These are phyloP conservation scores for Elephas maximus DNA, from an alignment of 2,113 vertebrate species.

Conservation along the genomic window DNA sequence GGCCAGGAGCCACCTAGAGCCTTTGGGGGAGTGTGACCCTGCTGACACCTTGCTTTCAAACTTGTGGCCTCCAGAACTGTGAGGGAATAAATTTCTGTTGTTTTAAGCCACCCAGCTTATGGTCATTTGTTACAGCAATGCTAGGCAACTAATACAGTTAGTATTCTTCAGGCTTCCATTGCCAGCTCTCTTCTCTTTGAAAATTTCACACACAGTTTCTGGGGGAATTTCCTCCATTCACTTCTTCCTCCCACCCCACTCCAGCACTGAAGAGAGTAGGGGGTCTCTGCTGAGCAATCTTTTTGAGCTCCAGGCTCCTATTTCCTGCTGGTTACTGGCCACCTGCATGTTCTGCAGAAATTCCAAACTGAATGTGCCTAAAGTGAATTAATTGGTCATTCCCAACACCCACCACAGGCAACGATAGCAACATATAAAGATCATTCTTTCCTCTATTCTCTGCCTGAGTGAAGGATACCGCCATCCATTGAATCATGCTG, in stretches of 20 bases:
- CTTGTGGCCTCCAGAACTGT: neutral
- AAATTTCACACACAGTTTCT: neutral
- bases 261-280: no score
- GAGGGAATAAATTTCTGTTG: neutral
- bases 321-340: neutral
- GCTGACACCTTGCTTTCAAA: neutral
- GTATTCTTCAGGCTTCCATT: neutral
- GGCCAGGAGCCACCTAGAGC: neutral
- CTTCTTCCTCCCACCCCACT: neutral
- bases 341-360: neutral
- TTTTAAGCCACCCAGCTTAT: neutral
- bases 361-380: neutral
- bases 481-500: fast-evolving
- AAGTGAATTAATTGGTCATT: neutral
- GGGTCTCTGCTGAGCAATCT: neutral
- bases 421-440: neutral
- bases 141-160: neutral
- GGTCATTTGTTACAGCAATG: neutral
- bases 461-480: neutral
- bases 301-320: neutral
- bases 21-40: neutral
- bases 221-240: neutral
- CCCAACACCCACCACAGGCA: neutral
- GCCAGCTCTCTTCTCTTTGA: neutral
- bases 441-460: neutral